Base-by-base conservation (phyloP, 2,113 vertebrate genomes). In the Perccottus glenii region DNA sequence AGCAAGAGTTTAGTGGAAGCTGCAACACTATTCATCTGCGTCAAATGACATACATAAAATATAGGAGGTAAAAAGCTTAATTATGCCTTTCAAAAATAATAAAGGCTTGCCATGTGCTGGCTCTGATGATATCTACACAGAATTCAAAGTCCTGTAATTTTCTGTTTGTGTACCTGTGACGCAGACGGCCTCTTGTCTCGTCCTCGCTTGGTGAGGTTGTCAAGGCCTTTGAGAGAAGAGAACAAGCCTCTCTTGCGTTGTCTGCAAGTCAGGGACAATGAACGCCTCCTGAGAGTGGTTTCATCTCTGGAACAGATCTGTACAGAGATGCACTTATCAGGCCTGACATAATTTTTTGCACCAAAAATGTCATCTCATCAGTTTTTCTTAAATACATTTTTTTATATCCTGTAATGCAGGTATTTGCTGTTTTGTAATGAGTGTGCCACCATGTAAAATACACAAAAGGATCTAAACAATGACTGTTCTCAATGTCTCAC, bases 291-390 rank as follows among this genome's bases (percentile, higher is more conserved):
- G 64, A 97, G 88, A 6, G 94, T 94, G 53, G 95, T 90, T 81
- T 98, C 96, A 60, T 98, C 96, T 82, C 97, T 92, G 62, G 97
- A 98, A 70, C 96, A 98, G 70, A 98, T 95, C 97, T 99, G 75
- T 63, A 68, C 42, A 58, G n/a, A 75, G 14, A 16, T n/a, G 60
- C 62, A 47, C 11, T 58, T 47, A 67, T 84, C 84, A 86, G 67
- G n/a, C 64, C 51, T 35, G 14, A 4, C 6, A 73, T 78, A 67
- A 43, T 0, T 60, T 11, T 38, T 35, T 67, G 32, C 60, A 36
- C 43, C 16, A 64, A 47, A 70, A 55, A 50, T 6, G 9, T 1
- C 65, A 59, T 73, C 48, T 70, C 74, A 80, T 83, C 78, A 69
- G 60, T 50, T 5, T 57, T 78, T 75, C 80, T 81, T 67, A 73